A percentile compares a stretch with the other conserved stretches of the same genome.
phyloP scores from a whole-genome alignment of 2,113 vertebrate genomes.

The Aegithalos caudatus region DNA sequence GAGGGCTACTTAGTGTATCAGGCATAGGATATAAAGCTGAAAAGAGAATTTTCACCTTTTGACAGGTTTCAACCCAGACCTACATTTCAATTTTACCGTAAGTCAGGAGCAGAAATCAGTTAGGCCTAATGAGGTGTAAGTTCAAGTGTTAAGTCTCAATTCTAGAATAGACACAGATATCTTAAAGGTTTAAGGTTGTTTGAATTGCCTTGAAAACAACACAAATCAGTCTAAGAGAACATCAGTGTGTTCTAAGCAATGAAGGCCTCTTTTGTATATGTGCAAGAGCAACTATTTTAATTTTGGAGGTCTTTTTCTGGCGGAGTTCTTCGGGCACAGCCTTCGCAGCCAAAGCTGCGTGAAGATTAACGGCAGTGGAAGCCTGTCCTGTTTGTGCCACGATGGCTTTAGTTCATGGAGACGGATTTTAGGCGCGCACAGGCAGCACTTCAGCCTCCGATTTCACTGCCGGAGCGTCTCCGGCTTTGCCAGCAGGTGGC shows the following conservation, averaged over 20 bases:
- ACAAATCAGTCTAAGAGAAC: not conserved
- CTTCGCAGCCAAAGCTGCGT: not conserved
- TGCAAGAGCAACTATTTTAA: not conserved
- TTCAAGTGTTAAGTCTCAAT: not conserved
- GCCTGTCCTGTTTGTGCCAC: not conserved
- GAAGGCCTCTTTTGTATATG: not conserved
- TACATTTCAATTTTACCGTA: not conserved
- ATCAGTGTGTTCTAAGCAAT: not conserved
- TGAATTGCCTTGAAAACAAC: not conserved
- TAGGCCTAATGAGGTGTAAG: not conserved
- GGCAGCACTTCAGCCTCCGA: accelerated
- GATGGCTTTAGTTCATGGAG: not conserved
- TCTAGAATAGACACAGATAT: not conserved
- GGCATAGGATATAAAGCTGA: not conserved
- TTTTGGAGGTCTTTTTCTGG: not conserved
- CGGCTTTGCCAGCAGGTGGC: slow-evolving; percentile 41
- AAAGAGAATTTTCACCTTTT: not conserved
- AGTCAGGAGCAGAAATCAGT: not conserved
- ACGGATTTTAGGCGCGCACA: accelerated
- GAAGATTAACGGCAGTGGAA: not conserved
- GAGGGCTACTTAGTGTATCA: not conserved
- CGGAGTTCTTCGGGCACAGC: not conserved
- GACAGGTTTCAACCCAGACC: not conserved
- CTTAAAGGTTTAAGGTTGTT: not conserved
- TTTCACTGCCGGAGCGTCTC: not conserved